Evolutionary conservation across 2,113 vertebrate genomes (phyloP), one percentile per base, ranked within the genome.

Genomic region (Indri indri): DNA sequence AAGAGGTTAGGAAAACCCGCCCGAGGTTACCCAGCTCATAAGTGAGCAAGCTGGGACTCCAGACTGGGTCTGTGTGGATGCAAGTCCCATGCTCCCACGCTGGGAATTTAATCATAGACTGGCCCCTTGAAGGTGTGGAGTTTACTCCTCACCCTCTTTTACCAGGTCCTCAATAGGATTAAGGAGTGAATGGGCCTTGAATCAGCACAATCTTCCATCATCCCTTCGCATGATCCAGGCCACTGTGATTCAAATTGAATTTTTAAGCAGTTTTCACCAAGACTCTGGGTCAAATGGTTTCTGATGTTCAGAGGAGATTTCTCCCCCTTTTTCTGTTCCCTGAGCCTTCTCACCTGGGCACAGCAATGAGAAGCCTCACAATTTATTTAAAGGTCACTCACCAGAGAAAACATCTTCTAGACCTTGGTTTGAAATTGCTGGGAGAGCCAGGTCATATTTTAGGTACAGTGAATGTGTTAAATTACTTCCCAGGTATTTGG

Each of bases 321-420:
- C 32, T 89, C 30, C 42, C 47, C 59, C 52, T 73, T 63, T 54
- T 76, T 87, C 86, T 79, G 18, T 63, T 54, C 37, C 32, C 50
- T 92, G 86, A 91, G 70, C 95, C 65, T 95, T 93, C 92, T 96
- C 59, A 95, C 74, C 86, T 91, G 93, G 59, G 27, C 10, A 84
- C 2, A 85, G 87, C 65, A 52, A 57, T 88, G 81, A 93, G 76
- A 93, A 42, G 17, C 7, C 34, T 97, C 84, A 84, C 70, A 65
- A 81, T 97, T 97, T 95, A 96, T 85, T 91, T 94, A 89, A 93
- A 95, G 91, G 65, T 96, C 93, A 97, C 59, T 93, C 63, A 80
- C 57, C 57, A 91, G 70, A 66, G 91, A 93, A 96, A 95, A 93
- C 25, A 89, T 87, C 91, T 70, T 95, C 82, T 65, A 91, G 88